Percentiles rank a stretch among this genome's conserved stretches.
Evolutionary conservation across 1,140 invertebrate species (phyloP).

Genomic region (Cherax quadricarinatus): DNA sequence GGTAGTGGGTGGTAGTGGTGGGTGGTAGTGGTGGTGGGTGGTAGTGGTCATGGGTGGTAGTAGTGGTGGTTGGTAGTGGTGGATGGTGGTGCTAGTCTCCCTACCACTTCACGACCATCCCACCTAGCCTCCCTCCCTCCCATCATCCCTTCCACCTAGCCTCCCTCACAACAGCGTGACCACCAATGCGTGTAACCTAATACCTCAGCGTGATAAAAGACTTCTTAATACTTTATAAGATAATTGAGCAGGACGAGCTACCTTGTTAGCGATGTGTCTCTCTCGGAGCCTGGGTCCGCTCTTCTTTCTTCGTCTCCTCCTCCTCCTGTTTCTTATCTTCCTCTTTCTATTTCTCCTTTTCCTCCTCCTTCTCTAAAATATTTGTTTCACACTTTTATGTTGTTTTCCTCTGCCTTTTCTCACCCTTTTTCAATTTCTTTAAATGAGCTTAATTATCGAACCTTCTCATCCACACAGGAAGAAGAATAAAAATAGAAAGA

Average conservation of each 20-base stretch:
- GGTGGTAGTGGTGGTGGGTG: no score
- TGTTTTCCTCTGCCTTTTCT: neutral
- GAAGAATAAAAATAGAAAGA: no score
- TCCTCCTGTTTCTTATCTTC: no score
- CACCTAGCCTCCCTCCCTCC: no score
- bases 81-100: no score
- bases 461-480: no score
- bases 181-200: constrained; percentile 7
- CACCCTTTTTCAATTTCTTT: neutral
- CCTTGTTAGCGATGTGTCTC: constrained; percentile 1
- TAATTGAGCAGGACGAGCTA: constrained; percentile 9
- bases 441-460: no score
- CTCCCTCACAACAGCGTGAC: neutral
- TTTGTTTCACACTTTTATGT: no score
- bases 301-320: neutral
- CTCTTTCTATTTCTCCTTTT: neutral
- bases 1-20: no score
- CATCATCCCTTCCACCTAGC: neutral
- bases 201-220: constrained; percentile 10
- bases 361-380: neutral
- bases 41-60: no score
- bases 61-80: no score
- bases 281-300: neutral
- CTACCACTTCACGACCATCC: no score
- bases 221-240: constrained; percentile 41